Percentiles rank a stretch among this genome's conserved stretches.
These are phyloP conservation scores for Uropsilus gracilis DNA, from an alignment of 2,113 vertebrate genomes.

Conservation along the genomic window DNA sequence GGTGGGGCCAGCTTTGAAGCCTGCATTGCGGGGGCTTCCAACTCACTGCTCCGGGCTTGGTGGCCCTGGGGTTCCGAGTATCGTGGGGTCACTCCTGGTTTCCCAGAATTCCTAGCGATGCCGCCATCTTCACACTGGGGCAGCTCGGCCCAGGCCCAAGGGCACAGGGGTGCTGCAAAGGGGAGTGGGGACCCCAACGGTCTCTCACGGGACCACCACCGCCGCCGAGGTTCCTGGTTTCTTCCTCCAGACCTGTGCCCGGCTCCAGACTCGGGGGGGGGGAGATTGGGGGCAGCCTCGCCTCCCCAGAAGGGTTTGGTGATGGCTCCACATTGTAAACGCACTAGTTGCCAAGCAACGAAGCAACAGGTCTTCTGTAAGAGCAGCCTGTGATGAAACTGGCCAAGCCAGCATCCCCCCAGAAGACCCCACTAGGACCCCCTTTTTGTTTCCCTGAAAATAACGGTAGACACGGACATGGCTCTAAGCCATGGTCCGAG, in stretches of 20 bases:
- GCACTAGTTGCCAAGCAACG: constrained; percentile 60
- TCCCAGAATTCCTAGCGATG: neutral
- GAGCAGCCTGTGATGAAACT: neutral
- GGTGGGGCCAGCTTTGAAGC: fast-evolving
- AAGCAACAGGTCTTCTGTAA: neutral
- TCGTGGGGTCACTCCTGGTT: neutral
- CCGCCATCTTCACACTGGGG: neutral
- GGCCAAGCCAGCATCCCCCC: neutral
- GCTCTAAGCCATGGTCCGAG: neutral
- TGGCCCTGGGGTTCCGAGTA: neutral
- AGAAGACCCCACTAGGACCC: neutral
- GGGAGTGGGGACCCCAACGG: neutral
- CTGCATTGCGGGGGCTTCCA: neutral
- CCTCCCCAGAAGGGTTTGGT: neutral
- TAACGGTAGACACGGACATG: neutral
- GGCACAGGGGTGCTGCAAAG: fast-evolving
- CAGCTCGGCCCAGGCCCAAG: neutral
- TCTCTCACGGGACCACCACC: neutral
- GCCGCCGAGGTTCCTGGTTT: neutral
- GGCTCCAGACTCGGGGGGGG: neutral
- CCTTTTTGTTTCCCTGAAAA: neutral
- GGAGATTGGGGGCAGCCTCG: neutral
- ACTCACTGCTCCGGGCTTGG: neutral
- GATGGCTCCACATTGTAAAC: neutral
- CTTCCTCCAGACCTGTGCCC: neutral